Percentiles rank a stretch among this genome's conserved stretches.
These are phyloP conservation scores for Ornithorhynchus anatinus DNA, from an alignment of 2,113 vertebrate species.

Conservation along the genomic window DNA sequence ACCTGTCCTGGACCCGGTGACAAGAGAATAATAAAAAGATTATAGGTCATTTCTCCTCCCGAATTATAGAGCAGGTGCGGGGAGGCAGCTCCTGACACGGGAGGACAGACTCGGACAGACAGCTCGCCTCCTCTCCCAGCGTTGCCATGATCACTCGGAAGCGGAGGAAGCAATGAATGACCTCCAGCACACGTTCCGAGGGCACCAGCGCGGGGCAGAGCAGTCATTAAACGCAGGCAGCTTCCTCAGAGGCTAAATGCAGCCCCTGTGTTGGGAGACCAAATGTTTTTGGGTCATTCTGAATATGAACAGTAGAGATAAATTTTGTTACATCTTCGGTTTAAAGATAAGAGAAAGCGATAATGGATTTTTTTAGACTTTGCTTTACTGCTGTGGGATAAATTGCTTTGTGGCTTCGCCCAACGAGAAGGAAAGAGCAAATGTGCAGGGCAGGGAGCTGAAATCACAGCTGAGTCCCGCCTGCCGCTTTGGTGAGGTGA, in stretches of 20 bases:
- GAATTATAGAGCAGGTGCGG: neutral
- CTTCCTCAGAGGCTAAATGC: neutral
- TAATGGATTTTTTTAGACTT: conserved; percentile 4
- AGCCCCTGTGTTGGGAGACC: neutral
- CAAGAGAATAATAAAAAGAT: conserved; percentile 33
- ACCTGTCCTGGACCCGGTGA: conserved; percentile 12
- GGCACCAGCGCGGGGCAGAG: neutral
- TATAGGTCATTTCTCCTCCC: conserved; percentile 23
- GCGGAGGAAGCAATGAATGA: neutral
- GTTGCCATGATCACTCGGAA: neutral
- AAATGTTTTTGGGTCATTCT: neutral
- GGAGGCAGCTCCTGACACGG: neutral
- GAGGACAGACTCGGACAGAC: neutral
- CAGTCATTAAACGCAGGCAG: neutral
- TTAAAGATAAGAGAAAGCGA: conserved; percentile 20
- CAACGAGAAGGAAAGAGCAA: neutral
- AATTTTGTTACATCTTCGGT: neutral
- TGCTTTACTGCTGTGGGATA: conserved; percentile 5
- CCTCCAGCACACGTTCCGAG: neutral
- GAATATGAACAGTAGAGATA: neutral
- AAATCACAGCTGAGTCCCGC: neutral
- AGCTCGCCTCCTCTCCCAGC: neutral
- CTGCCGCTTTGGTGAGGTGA: neutral
- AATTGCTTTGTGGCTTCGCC: conserved; percentile 14
- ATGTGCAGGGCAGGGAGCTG: neutral